Conservation (phyloP, 1,140 invertebrate species). For the Streblospio benedicti region DNA sequence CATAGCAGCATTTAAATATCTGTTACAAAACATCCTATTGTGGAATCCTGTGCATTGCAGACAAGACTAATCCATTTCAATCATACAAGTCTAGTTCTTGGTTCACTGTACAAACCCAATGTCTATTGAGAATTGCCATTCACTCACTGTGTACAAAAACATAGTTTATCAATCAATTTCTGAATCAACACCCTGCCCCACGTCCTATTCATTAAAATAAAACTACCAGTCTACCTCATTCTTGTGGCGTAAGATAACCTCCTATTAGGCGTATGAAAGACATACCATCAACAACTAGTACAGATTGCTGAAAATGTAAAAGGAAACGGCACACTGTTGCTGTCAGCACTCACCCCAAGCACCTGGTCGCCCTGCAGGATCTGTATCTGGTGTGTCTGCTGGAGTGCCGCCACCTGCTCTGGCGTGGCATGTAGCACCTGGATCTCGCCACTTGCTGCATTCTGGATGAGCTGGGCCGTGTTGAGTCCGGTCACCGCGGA, state of each 20-base stretch:
- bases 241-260: neutral
- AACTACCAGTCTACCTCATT: constrained; percentile 18
- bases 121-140: too few relatives aligned
- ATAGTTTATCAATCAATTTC: too few relatives aligned
- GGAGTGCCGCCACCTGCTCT: constrained; percentile 45
- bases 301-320: neutral
- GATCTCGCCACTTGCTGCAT: constrained; percentile 37
- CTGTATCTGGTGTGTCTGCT: constrained; percentile 47
- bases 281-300: neutral
- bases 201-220: constrained; percentile 8
- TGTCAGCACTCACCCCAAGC: constrained; percentile 17
- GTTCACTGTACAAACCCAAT: too few relatives aligned
- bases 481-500: constrained; percentile 24
- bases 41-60: too few relatives aligned
- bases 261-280: neutral
- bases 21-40: too few relatives aligned
- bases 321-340: neutral
- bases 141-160: too few relatives aligned
- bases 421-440: constrained; percentile 48
- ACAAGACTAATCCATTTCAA: too few relatives aligned
- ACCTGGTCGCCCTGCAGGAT: constrained; percentile 44
- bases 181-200: too few relatives aligned
- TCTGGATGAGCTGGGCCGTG: constrained; percentile 26
- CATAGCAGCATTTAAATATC: too few relatives aligned
- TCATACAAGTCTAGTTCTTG: too few relatives aligned